Conservation (phyloP, 2,888 invertebrate genomes). For the Pinctada fucata region DNA sequence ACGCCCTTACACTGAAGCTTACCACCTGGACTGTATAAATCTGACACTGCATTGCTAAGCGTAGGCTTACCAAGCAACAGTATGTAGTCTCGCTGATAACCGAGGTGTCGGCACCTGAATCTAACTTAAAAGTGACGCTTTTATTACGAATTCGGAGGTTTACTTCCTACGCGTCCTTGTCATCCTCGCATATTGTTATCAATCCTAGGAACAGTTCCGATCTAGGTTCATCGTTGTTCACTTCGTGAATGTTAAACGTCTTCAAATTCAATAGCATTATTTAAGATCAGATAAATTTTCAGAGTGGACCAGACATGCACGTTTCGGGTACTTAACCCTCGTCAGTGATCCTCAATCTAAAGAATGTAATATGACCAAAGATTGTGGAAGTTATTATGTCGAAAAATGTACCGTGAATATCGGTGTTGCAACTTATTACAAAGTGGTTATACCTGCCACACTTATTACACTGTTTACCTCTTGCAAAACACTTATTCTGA, state of each 20-base stretch:
- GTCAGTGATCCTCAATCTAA: too few relatives aligned
- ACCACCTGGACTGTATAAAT: conserved; percentile 23
- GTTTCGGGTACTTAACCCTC: too few relatives aligned
- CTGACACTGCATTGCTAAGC: neutral
- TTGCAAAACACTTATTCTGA: conserved; percentile 22
- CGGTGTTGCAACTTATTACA: conserved; percentile 17
- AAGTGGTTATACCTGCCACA: conserved; percentile 26
- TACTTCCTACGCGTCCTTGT: conserved; percentile 18
- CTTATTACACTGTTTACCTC: conserved; percentile 24
- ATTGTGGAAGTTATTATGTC: too few relatives aligned
- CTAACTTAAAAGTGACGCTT: conserved; percentile 30
- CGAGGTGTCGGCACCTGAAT: conserved; percentile 32
- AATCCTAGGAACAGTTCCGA: conserved; percentile 11
- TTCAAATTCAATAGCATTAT: too few relatives aligned
- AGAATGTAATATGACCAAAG: too few relatives aligned
- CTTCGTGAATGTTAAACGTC: neutral
- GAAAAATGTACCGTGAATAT: neutral
- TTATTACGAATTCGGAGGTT: conserved; percentile 19
- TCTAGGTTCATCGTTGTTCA: neutral
- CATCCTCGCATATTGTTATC: conserved; percentile 8
- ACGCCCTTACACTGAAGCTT: conserved; percentile 15
- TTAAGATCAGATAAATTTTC: too few relatives aligned
- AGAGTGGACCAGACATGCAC: too few relatives aligned
- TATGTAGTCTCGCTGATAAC: conserved; percentile 6
- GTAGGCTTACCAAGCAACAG: neutral